phyloP scores from a whole-genome alignment of 1,140 invertebrate species.

The Chrysomallon squamiferum region DNA sequence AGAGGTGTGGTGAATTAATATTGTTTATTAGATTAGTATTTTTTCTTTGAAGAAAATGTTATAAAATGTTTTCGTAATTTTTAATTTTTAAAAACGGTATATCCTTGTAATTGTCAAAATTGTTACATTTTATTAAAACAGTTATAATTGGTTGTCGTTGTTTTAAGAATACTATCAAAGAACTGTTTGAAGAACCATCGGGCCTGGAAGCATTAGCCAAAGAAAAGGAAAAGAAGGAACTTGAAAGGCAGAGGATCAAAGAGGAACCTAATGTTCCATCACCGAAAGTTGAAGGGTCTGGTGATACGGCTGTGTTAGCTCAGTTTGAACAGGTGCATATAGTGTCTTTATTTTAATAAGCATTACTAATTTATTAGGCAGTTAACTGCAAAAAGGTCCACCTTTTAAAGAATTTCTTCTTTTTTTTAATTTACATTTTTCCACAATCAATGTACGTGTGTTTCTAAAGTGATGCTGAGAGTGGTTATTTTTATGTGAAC shows the following conservation, averaged over 20 bases:
- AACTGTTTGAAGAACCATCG: slow-evolving; percentile 78
- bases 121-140: too few species aligned
- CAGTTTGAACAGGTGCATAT: slow-evolving; percentile 61
- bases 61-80: too few species aligned
- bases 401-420: not conserved
- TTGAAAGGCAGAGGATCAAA: slow-evolving; percentile 37
- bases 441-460: too few species aligned
- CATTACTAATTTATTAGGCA: too few species aligned
- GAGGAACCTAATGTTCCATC: slow-evolving; percentile 17
- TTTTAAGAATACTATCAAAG: slow-evolving; percentile 87
- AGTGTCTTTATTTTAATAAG: not conserved
- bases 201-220: slow-evolving; percentile 72
- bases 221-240: slow-evolving; percentile 71
- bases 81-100: too few species aligned
- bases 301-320: slow-evolving; percentile 30
- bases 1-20: slow-evolving; percentile 77
- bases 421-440: too few species aligned
- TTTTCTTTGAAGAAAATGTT: too few species aligned
- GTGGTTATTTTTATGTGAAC: too few species aligned
- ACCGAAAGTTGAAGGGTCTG: slow-evolving; percentile 12
- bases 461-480: too few species aligned
- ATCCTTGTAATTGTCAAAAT: too few species aligned
- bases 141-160: too few species aligned
- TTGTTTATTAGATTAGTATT: too few species aligned
- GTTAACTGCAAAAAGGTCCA: not conserved